Conservation (phyloP, 2,113 vertebrate genomes). For the Loxodonta africana region DNA sequence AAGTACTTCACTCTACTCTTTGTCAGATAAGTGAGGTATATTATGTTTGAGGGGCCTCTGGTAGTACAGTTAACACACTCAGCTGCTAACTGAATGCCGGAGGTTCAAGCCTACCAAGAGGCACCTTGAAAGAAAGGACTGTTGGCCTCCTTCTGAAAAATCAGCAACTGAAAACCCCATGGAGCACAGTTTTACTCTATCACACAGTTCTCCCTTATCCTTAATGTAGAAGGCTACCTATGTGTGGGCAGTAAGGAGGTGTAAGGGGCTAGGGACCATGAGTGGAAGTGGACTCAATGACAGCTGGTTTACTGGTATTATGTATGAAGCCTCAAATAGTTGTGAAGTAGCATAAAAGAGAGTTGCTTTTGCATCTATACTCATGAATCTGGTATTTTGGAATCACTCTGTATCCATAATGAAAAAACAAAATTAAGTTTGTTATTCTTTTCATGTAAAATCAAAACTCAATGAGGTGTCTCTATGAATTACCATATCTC, state of each 20-base stretch:
- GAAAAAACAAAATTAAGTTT: conserved; percentile 62
- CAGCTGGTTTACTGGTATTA: neutral
- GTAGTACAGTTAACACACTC: neutral
- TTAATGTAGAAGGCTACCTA: neutral
- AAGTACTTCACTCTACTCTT: neutral
- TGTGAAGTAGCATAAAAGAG: neutral
- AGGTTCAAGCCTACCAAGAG: neutral
- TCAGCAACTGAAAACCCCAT: neutral
- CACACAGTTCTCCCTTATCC: neutral
- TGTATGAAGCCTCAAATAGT: neutral
- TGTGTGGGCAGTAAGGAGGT: neutral
- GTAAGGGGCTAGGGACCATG: neutral
- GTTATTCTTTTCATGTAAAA: conserved; percentile 46
- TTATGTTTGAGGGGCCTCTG: neutral
- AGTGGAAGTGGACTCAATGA: neutral
- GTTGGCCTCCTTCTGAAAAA: neutral
- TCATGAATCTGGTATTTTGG: neutral
- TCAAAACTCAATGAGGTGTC: conserved; percentile 1
- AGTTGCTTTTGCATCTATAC: neutral
- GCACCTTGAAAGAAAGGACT: neutral
- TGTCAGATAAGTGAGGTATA: neutral
- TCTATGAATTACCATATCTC: conserved; percentile 63
- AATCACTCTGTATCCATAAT: neutral
- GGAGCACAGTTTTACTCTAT: neutral
- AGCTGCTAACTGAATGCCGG: neutral